Base-by-base conservation (phyloP, 1,140 invertebrate species). In the Diploscapter pachys region DNA sequence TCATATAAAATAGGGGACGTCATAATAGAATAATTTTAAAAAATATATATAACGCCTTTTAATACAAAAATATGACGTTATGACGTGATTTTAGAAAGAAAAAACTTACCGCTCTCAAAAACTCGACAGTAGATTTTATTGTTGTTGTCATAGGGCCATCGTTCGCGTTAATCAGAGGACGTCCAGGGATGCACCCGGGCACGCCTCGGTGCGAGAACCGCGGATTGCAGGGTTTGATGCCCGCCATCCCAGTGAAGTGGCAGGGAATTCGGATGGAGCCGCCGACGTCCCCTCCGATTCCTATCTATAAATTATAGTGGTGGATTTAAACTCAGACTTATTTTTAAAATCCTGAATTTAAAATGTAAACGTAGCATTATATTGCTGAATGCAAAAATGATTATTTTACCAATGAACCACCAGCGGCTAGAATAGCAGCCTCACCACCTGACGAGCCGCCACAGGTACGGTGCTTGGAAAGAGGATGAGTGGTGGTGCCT, bases 231-330 rank as follows among this genome's bases (percentile, higher is more conserved):
- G 78, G 78, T 63, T 78, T 78, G 50, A 78, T 63, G 61, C 77
- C 77, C 11, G 77, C 77, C 11, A 57, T 79, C 53, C 78, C 78
- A 5, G 62, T 86, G 74, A 86, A 81, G 63, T 77, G 68, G 52
- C 79, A 73, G 6, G 86, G 86, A 48, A 86, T 86, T 53, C 86
- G 76, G 5, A 86, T 77, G 55, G 84, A 85, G 54, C 86, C 86
- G 9, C 85, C 86, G 64, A 87, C 82, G 70, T 87, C 86, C 53
- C 74, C 81, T 8, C 86, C 86, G 67, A 86, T 80, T 52, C 86
- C 86, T 31, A 87, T 31, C 31, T 31, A 31, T 31, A 31, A 31
- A 31, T 31, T 31, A 1, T 31, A 31, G 31, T 1, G 31, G 31
- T 31, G 31, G 31, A 31, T 31, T 31, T 31, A 0, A 31, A 31